These are phyloP conservation scores for Gavia stellata DNA, from an alignment of 2,113 vertebrate species.

Conservation along the genomic window DNA sequence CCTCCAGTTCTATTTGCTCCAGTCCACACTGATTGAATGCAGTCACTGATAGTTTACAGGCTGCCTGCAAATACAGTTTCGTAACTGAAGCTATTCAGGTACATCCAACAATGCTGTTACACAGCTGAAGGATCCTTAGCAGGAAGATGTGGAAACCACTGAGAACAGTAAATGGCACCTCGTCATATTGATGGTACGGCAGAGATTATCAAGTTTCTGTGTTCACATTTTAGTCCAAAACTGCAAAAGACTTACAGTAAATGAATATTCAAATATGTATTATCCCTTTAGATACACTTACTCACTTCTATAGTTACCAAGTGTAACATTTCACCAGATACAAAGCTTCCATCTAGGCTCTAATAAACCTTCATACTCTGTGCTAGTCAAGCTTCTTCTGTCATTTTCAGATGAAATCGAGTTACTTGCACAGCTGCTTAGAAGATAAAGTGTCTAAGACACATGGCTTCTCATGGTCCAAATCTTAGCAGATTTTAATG, in stretches of 20 bases:
- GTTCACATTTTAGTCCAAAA: constrained; percentile 74
- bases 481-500: constrained; percentile 60
- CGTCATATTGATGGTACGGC: not conserved
- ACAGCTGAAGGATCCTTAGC: constrained; percentile 51
- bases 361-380: constrained; percentile 60
- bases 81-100: constrained; percentile 32
- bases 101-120: not conserved
- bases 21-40: constrained; percentile 4
- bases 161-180: constrained; percentile 56
- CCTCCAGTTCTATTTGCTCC: constrained; percentile 5
- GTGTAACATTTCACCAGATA: constrained; percentile 76
- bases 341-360: constrained; percentile 69
- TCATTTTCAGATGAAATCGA: constrained; percentile 47
- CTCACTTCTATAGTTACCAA: constrained; percentile 50
- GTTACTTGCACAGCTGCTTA: constrained; percentile 65
- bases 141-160: constrained; percentile 32
- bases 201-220: constrained; percentile 41
- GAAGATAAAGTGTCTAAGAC: constrained; percentile 59
- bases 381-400: constrained; percentile 62
- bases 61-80: constrained; percentile 34
- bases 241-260: constrained; percentile 63
- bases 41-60: not conserved
- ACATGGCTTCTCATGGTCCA: constrained; percentile 65
- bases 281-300: constrained; percentile 59
- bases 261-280: constrained; percentile 63